Conservation (phyloP, 2,113 vertebrate species). For the Epinephelus cyanopodus region DNA sequence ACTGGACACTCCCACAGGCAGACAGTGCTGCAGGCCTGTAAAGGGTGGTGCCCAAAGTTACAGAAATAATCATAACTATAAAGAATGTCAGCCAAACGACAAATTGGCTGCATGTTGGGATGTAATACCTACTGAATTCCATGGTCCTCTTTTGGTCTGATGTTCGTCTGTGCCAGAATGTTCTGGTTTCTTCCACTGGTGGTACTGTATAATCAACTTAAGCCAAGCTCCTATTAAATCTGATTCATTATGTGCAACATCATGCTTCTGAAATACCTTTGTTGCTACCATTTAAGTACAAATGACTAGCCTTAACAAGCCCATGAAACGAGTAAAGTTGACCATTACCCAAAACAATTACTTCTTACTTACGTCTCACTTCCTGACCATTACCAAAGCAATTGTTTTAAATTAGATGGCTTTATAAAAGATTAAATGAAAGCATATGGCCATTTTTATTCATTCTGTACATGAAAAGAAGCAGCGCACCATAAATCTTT, state of each 20-base stretch:
- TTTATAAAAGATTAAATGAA: slow-evolving; percentile 35
- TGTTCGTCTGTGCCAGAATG: slow-evolving; percentile 30
- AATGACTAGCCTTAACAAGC: slow-evolving; percentile 7
- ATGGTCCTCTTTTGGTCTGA: slow-evolving; percentile 11
- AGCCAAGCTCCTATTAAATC: slow-evolving; percentile 46
- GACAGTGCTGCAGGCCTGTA: slow-evolving; percentile 31
- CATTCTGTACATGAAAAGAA: slow-evolving; percentile 15
- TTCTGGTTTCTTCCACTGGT: slow-evolving; percentile 29
- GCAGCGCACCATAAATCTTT: slow-evolving; percentile 22
- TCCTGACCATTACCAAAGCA: slow-evolving; percentile 22
- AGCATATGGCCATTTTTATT: slow-evolving; percentile 39
- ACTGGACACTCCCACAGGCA: slow-evolving; percentile 40
- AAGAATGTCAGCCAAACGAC: slow-evolving; percentile 37
- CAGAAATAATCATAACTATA: slow-evolving; percentile 38
- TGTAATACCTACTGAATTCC: slow-evolving; percentile 30
- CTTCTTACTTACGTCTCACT: slow-evolving; percentile 13
- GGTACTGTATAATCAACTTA: slow-evolving; percentile 35
- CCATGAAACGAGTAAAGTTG: slow-evolving; percentile 22
- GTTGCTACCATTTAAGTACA: slow-evolving; percentile 12
- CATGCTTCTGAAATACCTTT: slow-evolving; percentile 20
- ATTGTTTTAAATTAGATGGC: slow-evolving; percentile 28
- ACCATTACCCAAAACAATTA: slow-evolving; percentile 27
- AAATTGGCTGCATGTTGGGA: slow-evolving; percentile 42
- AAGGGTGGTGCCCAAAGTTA: slow-evolving; percentile 30
- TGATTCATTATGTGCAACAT: slow-evolving; percentile 47